Percentiles rank a stretch among this genome's conserved stretches.
phyloP scores from a whole-genome alignment of 2,113 vertebrate species.

The Trachemys scripta region DNA sequence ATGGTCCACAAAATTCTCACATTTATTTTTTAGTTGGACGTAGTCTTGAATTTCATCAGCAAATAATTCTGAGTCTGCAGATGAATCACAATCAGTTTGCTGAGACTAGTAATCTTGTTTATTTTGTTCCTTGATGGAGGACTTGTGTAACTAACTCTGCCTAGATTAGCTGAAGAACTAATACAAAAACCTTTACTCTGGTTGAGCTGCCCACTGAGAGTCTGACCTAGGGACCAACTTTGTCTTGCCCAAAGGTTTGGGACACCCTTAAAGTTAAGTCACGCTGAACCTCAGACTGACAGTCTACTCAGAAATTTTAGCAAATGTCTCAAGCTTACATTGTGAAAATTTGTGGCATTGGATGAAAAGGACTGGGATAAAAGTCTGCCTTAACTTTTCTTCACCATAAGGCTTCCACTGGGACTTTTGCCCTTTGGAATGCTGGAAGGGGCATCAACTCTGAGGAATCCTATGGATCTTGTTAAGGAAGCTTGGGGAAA shows the following conservation, averaged over 20 bases:
- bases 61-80: neutral
- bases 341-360: neutral
- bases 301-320: neutral
- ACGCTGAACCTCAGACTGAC: neutral
- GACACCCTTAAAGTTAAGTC: rapidly evolving
- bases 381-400: neutral
- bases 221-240: neutral
- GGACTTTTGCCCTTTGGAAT: neutral
- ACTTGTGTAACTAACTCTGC: neutral
- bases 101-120: neutral
- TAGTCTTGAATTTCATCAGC: neutral
- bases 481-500: neutral
- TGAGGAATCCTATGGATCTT: neutral
- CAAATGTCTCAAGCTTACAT: neutral
- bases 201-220: neutral
- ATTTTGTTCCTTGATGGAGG: neutral
- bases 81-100: neutral
- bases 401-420: neutral
- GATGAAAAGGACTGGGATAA: neutral
- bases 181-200: neutral
- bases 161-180: neutral
- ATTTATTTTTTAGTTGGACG: neutral
- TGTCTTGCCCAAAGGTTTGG: neutral
- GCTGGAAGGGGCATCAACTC: neutral
- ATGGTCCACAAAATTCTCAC: neutral